Conservation (phyloP, 2,888 invertebrate genomes). For the Andrena dorsata region DNA sequence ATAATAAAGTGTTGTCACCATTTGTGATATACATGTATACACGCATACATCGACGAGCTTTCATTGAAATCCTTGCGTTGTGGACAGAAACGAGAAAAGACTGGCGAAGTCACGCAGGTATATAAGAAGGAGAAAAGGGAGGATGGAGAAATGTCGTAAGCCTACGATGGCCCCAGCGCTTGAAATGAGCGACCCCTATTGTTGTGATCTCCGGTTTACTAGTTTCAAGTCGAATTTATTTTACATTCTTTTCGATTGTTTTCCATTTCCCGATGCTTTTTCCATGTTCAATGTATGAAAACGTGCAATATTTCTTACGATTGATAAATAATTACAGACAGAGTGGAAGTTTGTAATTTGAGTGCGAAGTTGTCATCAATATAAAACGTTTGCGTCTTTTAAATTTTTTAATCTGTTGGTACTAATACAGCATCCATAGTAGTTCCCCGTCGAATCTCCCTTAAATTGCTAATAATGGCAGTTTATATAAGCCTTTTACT, state of each 20-base stretch:
- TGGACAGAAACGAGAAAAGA: not conserved
- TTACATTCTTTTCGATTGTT: not conserved
- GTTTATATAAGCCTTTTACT: not conserved
- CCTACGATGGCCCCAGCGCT: not conserved
- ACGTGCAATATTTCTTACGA: slow-evolving; percentile 4
- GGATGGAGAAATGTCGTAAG: not conserved
- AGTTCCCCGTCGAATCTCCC: not conserved
- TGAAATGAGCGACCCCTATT: not conserved
- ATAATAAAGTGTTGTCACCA: slow-evolving; percentile 67
- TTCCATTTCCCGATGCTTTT: not conserved
- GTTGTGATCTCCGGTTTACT: slow-evolving; percentile 3
- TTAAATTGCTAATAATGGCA: not conserved
- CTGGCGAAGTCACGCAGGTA: not conserved
- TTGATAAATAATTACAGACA: not conserved
- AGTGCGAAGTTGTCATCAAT: slow-evolving; percentile 6
- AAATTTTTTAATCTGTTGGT: not conserved
- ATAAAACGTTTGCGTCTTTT: slow-evolving; percentile 3
- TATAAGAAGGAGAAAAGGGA: not conserved
- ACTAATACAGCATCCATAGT: not conserved
- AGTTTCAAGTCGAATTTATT: not conserved
- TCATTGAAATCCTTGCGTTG: slow-evolving; percentile 55
- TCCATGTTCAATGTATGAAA: slow-evolving; percentile 3
- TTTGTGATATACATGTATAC: slow-evolving; percentile 63
- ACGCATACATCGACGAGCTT: slow-evolving; percentile 40
- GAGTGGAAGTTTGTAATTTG: not conserved